A percentile compares a stretch with the other conserved stretches of the same genome.
Conservation (phyloP, 2,797 vertebrate genomes). For the Sebastiscus tertius region DNA sequence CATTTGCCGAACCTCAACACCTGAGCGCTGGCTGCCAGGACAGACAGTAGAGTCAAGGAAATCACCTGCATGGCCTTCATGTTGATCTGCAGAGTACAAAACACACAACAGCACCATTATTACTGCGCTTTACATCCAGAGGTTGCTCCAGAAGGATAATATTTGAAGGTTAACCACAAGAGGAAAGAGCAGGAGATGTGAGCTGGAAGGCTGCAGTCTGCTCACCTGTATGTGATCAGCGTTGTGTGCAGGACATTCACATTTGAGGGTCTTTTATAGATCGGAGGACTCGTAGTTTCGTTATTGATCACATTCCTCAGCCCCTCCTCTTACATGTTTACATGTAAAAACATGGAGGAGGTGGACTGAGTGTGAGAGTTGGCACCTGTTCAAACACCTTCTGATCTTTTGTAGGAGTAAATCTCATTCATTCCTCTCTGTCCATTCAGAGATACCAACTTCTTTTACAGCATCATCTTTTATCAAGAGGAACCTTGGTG, state of each 20-base stretch:
- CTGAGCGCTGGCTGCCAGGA: slow-evolving; percentile 74
- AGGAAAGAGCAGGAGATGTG: neutral
- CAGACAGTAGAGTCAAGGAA: slow-evolving; percentile 74
- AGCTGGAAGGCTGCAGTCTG: neutral
- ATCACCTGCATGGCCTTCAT: slow-evolving; percentile 74
- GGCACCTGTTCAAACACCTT: slow-evolving; percentile 64
- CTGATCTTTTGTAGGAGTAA: neutral
- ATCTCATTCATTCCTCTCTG: neutral
- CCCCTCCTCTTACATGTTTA: slow-evolving; percentile 26
- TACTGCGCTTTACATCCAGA: neutral
- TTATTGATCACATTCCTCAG: neutral
- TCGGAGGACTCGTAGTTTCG: neutral
- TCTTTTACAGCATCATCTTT: neutral
- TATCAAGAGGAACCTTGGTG: neutral
- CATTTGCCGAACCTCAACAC: slow-evolving; percentile 80
- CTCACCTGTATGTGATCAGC: slow-evolving; percentile 48
- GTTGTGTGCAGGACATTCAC: neutral
- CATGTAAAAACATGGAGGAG: neutral
- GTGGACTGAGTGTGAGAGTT: slow-evolving; percentile 33
- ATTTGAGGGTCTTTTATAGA: slow-evolving; percentile 50
- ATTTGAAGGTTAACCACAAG: neutral
- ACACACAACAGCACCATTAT: neutral
- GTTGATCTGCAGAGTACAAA: slow-evolving; percentile 49
- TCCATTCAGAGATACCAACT: neutral
- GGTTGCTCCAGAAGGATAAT: neutral